A percentile compares a stretch with the other conserved stretches of the same genome.
These are phyloP conservation scores for Tyrophagus putrescentiae DNA, from an alignment of 1,140 invertebrate genomes.

Conservation along the genomic window DNA sequence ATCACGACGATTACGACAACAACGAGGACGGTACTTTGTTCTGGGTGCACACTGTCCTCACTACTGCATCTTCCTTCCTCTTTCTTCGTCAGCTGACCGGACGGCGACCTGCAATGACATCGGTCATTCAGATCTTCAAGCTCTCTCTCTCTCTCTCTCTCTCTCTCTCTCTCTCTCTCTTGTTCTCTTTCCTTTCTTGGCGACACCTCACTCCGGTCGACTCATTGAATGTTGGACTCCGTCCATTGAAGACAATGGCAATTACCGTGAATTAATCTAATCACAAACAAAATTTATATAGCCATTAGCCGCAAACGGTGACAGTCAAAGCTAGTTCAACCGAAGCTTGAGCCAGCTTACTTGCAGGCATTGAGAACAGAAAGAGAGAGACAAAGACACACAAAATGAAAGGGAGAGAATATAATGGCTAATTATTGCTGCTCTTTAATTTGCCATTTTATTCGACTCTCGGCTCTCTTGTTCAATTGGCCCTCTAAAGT, in stretches of 20 bases:
- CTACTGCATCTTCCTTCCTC: too few relatives aligned
- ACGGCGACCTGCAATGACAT: too few relatives aligned
- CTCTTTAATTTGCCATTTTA: conserved; percentile 7
- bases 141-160: neutral
- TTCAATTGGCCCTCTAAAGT: too few relatives aligned
- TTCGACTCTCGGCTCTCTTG: neutral
- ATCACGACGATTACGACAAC: too few relatives aligned
- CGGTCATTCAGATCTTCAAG: too few relatives aligned
- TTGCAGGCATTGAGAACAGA: neutral
- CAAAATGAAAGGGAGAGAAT: neutral
- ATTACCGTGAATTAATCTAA: conserved; percentile 14
- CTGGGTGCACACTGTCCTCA: too few relatives aligned
- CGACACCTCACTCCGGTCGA: neutral
- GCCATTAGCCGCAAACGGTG: neutral
- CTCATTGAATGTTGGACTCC: too few relatives aligned
- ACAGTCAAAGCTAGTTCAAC: neutral
- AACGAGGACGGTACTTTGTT: too few relatives aligned
- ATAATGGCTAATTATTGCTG: neutral
- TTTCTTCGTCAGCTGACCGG: too few relatives aligned
- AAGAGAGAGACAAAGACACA: neutral
- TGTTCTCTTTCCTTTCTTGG: neutral
- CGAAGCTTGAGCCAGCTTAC: neutral
- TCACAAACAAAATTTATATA: conserved; percentile 7
- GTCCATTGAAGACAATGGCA: conserved; percentile 15
- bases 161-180: neutral